Conservation (phyloP, 2,797 vertebrate species). For the Phylloscopus collybita region DNA sequence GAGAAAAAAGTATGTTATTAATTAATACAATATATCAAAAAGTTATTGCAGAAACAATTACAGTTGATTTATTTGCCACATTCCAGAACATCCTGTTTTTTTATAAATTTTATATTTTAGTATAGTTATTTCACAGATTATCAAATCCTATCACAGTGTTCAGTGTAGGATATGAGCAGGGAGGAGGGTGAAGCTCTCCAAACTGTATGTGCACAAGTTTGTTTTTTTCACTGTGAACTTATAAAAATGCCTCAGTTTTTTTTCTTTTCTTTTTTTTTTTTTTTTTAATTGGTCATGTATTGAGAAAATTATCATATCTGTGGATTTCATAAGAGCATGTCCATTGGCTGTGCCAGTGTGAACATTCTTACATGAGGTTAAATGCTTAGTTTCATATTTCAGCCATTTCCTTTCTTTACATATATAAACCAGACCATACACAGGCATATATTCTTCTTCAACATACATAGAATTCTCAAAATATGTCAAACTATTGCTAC, state of each 20-base stretch:
- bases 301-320: not conserved
- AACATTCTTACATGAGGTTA: not conserved
- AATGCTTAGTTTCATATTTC: not conserved
- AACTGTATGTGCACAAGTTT: not conserved
- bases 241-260: not conserved
- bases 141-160: not conserved
- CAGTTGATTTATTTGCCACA: not conserved
- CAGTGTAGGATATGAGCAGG: not conserved
- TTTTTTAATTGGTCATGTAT: not conserved
- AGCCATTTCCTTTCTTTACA: not conserved
- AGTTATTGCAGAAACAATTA: not conserved
- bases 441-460: not conserved
- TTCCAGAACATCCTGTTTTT: fast-evolving
- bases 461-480: not conserved
- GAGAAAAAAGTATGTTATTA: not conserved
- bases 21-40: not conserved
- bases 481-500: not conserved
- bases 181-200: not conserved
- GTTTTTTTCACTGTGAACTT: not conserved
- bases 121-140: not conserved
- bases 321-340: not conserved
- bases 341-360: not conserved
- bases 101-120: not conserved
- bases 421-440: not conserved
- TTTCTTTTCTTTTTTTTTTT: not conserved